phyloP scores from a whole-genome alignment of 2,888 invertebrate genomes.

The Exephanes ischioxanthus region DNA sequence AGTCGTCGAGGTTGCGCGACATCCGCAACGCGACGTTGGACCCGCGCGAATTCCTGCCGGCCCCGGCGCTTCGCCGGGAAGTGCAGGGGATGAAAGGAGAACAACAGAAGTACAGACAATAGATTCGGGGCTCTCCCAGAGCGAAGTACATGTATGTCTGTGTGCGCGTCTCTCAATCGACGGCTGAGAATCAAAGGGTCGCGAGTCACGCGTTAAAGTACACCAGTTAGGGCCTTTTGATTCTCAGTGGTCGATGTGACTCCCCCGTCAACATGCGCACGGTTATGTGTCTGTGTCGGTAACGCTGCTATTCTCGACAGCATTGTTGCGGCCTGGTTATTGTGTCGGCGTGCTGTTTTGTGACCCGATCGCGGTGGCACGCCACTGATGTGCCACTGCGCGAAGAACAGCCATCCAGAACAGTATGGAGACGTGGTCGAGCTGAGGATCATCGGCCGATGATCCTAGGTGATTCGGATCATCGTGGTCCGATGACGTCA shows the following conservation, averaged over 20 bases:
- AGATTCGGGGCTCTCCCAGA: slow-evolving; percentile 73
- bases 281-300: slow-evolving; percentile 49
- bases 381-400: slow-evolving; percentile 60
- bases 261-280: slow-evolving; percentile 14
- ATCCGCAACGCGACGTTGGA: slow-evolving; percentile 38
- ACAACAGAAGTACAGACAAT: slow-evolving; percentile 83
- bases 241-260: neutral
- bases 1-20: slow-evolving; percentile 52
- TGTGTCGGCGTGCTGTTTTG: slow-evolving; percentile 82
- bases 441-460: neutral
- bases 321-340: slow-evolving; percentile 81
- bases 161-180: slow-evolving; percentile 21
- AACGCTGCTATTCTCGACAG: slow-evolving; percentile 61
- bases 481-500: neutral
- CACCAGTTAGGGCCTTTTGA: too few relatives aligned
- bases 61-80: slow-evolving; percentile 73
- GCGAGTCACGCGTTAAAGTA: too few relatives aligned
- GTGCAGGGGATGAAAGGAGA: slow-evolving; percentile 79
- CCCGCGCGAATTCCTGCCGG: slow-evolving; percentile 49
- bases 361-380: slow-evolving; percentile 81
- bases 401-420: slow-evolving; percentile 6
- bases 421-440: neutral
- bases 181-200: neutral
- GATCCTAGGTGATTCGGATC: neutral
- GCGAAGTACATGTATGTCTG: neutral